These are phyloP conservation scores for Mellivora capensis DNA, from an alignment of 2,113 vertebrate species.

Conservation along the genomic window DNA sequence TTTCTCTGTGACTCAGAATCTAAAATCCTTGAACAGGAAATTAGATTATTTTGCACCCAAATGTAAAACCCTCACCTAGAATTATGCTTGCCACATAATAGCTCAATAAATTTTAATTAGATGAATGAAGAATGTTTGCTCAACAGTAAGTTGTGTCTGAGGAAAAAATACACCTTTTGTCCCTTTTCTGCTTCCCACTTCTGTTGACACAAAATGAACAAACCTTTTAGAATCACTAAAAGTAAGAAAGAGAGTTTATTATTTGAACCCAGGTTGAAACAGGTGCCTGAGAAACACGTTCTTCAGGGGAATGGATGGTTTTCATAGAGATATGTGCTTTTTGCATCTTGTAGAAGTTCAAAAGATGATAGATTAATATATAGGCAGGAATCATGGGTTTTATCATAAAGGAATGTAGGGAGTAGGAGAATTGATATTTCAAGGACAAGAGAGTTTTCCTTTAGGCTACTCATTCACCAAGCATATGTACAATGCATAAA, in stretches of 20 bases:
- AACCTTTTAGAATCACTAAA: not conserved
- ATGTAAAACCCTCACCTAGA: not conserved
- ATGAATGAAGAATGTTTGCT: not conserved
- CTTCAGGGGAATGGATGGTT: not conserved
- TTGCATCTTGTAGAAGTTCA: not conserved
- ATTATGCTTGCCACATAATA: not conserved
- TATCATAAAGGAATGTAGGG: not conserved
- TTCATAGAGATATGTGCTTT: not conserved
- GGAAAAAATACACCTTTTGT: not conserved
- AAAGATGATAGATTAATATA: not conserved
- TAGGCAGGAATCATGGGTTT: not conserved
- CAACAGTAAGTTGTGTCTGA: not conserved
- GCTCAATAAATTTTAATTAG: not conserved
- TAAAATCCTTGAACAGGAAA: not conserved
- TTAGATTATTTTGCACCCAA: not conserved
- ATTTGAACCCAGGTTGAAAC: not conserved
- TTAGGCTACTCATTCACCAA: not conserved
- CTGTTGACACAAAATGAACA: not conserved
- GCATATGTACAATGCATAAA: not conserved
- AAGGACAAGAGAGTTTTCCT: not conserved
- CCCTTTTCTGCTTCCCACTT: not conserved
- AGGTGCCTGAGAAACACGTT: not conserved
- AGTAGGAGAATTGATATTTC: not conserved
- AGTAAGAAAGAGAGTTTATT: not conserved
- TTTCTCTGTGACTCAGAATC: not conserved